These are phyloP conservation scores for Plutomurus gul DNA, from an alignment of 1,140 invertebrate genomes.

Conservation along the genomic window DNA sequence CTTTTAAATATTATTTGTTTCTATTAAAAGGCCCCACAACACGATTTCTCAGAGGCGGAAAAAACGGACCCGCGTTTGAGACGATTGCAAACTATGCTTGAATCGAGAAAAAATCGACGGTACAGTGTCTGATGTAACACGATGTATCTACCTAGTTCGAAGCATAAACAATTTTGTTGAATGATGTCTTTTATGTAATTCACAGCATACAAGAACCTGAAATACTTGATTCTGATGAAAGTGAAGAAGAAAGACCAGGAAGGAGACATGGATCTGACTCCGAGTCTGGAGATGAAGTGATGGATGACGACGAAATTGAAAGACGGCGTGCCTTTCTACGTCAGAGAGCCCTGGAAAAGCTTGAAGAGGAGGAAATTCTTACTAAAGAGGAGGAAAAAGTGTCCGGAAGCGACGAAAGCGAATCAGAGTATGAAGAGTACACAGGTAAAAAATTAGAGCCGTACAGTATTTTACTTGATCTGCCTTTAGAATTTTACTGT, in stretches of 20 bases:
- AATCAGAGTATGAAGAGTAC: constrained; percentile 83
- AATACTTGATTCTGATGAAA: constrained; percentile 69
- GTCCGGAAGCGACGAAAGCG: constrained; percentile 73
- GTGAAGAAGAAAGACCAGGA: constrained; percentile 58
- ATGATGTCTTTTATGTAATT: not conserved
- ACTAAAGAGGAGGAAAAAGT: constrained; percentile 72
- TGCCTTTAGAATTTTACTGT: not conserved
- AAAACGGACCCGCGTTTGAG: constrained; percentile 77
- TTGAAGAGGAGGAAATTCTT: constrained; percentile 67
- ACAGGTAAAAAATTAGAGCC: constrained; percentile 62
- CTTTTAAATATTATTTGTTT: not conserved
- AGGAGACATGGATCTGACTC: constrained; percentile 55
- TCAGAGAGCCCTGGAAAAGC: constrained; percentile 70
- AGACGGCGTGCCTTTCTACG: constrained; percentile 68
- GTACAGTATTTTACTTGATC: not conserved
- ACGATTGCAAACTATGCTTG: constrained; percentile 60
- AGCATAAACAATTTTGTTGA: too few species aligned
- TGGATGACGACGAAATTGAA: constrained; percentile 83
- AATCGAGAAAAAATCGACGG: constrained; percentile 61
- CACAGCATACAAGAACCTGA: constrained; percentile 71
- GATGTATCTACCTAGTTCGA: constrained; percentile 53
- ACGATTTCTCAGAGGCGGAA: constrained; percentile 52
- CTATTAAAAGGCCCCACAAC: constrained; percentile 56
- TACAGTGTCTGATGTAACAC: constrained; percentile 55
- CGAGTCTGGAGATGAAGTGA: constrained; percentile 67